A percentile compares a stretch with the other conserved stretches of the same genome.
Conservation (phyloP, 2,797 vertebrate genomes). For the Pampus argenteus region DNA sequence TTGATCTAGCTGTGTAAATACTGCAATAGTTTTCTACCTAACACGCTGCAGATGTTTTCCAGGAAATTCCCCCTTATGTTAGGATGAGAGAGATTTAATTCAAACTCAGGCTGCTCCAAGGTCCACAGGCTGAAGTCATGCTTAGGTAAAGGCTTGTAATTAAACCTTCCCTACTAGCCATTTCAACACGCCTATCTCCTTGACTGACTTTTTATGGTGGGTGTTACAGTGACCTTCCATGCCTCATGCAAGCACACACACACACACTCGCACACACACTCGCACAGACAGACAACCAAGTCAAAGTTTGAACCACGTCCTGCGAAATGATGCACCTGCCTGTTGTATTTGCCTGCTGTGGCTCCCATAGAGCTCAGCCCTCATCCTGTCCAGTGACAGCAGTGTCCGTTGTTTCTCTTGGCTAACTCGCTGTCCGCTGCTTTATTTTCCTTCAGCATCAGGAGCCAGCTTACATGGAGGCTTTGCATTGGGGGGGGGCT, state of each 20-base stretch:
- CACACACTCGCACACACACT: slow-evolving; percentile 24
- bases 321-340: slow-evolving; percentile 33
- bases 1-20: slow-evolving; percentile 71
- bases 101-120: slow-evolving; percentile 30
- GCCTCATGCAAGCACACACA: slow-evolving; percentile 38
- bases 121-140: slow-evolving; percentile 47
- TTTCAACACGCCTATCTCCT: slow-evolving; percentile 22
- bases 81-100: slow-evolving; percentile 42
- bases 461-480: slow-evolving; percentile 22
- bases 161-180: slow-evolving; percentile 1
- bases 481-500: slow-evolving; percentile 27
- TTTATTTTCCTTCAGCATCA: slow-evolving; percentile 51
- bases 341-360: slow-evolving; percentile 20
- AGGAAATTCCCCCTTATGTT: slow-evolving; percentile 44
- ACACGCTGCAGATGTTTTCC: slow-evolving; percentile 64
- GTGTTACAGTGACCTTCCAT: slow-evolving; percentile 29
- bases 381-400: slow-evolving; percentile 43
- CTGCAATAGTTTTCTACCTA: slow-evolving; percentile 41
- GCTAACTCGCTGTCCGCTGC: slow-evolving; percentile 18
- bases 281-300: too few relatives aligned
- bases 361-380: slow-evolving; percentile 21
- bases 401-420: slow-evolving; percentile 56
- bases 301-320: slow-evolving; percentile 12
- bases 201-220: slow-evolving; percentile 40
- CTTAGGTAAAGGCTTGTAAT: slow-evolving; percentile 13